phyloP scores from a whole-genome alignment of 2,888 invertebrate species.

The Cephus runcator region DNA sequence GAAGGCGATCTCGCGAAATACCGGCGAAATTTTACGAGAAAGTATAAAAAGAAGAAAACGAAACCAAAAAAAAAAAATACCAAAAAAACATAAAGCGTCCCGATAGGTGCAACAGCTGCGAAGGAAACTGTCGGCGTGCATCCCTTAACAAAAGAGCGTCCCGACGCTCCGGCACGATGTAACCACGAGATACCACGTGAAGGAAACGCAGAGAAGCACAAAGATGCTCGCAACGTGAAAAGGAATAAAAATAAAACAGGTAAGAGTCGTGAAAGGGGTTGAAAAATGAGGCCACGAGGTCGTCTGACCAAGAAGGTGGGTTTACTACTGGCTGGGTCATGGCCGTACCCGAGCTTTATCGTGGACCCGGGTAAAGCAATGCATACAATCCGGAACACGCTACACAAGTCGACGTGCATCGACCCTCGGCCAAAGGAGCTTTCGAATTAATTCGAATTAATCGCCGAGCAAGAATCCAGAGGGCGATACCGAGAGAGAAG shows the following conservation, averaged over 20 bases:
- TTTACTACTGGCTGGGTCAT: not conserved
- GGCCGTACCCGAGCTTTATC: not conserved
- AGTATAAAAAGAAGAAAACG: not conserved
- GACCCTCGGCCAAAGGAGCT: not conserved
- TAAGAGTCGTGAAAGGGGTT: not conserved
- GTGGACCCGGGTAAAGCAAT: not conserved
- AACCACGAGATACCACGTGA: not conserved
- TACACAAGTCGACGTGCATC: not conserved
- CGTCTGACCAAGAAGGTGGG: not conserved
- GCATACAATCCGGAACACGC: not conserved
- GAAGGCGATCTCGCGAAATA: not conserved
- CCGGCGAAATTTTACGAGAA: no score
- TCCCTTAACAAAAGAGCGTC: not conserved
- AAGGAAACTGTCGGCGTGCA: no score
- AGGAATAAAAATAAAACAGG: not conserved
- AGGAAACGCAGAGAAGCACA: not conserved
- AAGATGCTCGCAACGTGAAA: not conserved
- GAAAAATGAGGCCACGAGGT: not conserved
- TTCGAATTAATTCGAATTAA: not conserved
- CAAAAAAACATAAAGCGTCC: not conserved
- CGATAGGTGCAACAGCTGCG: no score
- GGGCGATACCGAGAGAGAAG: not conserved
- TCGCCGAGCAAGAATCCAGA: not conserved
- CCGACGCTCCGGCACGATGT: not conserved
- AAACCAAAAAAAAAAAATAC: not conserved